These are phyloP conservation scores for Crematogaster levior DNA, from an alignment of 2,888 invertebrate species.

Conservation along the genomic window DNA sequence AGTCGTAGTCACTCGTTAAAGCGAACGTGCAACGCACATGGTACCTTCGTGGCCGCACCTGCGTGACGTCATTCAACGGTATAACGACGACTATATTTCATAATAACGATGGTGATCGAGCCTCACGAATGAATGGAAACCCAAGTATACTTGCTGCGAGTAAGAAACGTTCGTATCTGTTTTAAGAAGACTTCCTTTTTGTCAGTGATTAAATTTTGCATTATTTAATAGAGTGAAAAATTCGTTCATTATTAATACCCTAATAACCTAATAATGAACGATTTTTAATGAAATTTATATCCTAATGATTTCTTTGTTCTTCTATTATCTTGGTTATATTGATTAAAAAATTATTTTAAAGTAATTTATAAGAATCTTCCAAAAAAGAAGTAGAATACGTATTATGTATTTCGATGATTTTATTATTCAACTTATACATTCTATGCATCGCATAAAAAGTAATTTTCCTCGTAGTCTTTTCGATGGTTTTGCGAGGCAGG, in stretches of 20 bases:
- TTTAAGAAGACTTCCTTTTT: conserved; percentile 9
- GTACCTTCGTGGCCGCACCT: conserved; percentile 73
- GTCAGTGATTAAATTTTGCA: conserved; percentile 48
- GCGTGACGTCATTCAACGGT: conserved; percentile 78
- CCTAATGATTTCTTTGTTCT: neutral
- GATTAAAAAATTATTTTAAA: neutral
- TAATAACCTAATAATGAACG: neutral
- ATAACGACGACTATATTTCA: conserved; percentile 74
- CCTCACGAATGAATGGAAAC: conserved; percentile 69
- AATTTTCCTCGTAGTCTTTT: conserved; percentile 10
- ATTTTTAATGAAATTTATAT: neutral
- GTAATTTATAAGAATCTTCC: neutral
- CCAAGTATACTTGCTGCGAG: conserved; percentile 51
- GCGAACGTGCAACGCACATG: conserved; percentile 54
- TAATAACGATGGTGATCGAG: conserved; percentile 68
- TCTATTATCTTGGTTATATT: neutral
- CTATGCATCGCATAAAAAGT: neutral
- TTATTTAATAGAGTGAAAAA: conserved; percentile 23
- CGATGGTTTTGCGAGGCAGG: neutral
- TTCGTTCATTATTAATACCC: too few species aligned
- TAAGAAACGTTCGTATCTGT: conserved; percentile 44
- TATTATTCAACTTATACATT: neutral
- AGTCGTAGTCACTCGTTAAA: conserved; percentile 58
- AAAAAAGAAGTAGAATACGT: neutral
- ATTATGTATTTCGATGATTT: neutral